Evolutionary conservation across 2,797 vertebrate genomes (phyloP).

Genomic region (Scleropages formosus): DNA sequence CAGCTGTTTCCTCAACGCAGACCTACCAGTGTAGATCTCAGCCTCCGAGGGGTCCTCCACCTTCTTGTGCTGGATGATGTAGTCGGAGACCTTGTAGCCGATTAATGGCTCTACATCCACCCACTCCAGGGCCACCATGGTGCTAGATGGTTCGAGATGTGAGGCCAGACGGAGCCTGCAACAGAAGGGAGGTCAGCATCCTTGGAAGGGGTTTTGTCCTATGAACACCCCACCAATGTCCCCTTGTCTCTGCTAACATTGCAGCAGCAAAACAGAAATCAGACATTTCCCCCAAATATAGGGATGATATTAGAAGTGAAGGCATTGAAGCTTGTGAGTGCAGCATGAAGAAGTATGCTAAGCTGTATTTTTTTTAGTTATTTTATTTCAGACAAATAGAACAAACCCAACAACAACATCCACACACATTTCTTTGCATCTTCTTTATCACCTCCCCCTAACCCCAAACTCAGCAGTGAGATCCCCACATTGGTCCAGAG

Average conservation of each 20-base stretch:
- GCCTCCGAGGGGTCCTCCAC: constrained; percentile 92
- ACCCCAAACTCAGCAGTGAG: too few relatives aligned
- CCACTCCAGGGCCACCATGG: constrained; percentile 93
- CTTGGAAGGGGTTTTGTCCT: background rate
- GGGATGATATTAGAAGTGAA: too few relatives aligned
- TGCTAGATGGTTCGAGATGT: constrained; percentile 89
- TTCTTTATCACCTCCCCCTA: background rate
- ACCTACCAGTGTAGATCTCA: constrained; percentile 90
- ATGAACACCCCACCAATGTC: background rate
- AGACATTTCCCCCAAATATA: background rate
- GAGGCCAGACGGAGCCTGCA: constrained; percentile 85
- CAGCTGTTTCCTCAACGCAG: background rate
- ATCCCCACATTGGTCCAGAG: too few relatives aligned
- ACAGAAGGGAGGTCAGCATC: background rate
- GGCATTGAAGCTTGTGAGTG: too few relatives aligned
- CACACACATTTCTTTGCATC: too few relatives aligned
- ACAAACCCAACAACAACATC: too few relatives aligned
- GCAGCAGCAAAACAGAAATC: background rate
- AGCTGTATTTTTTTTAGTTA: too few relatives aligned
- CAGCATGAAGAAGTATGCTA: too few relatives aligned
- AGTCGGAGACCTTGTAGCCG: constrained; percentile 92
- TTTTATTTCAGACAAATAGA: too few relatives aligned
- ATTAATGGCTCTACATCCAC: constrained; percentile 89
- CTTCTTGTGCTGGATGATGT: constrained; percentile 93
- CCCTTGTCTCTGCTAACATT: background rate